These are phyloP conservation scores for Phylloscopus trochiloides DNA, from an alignment of 2,113 vertebrate genomes.

Conservation along the genomic window DNA sequence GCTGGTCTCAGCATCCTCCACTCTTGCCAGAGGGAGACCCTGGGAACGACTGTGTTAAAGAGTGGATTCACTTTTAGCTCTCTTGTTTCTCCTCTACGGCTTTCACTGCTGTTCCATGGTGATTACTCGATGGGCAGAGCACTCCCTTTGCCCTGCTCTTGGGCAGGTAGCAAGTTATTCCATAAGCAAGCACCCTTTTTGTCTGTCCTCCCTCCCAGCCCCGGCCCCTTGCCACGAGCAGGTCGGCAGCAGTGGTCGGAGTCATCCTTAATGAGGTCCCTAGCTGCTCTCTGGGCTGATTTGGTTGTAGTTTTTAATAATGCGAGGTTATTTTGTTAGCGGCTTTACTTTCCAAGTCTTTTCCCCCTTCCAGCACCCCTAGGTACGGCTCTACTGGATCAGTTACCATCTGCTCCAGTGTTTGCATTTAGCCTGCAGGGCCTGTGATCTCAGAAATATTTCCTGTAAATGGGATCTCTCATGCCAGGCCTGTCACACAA, in stretches of 20 bases:
- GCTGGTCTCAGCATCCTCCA: background rate
- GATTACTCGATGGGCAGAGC: background rate
- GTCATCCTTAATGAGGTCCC: slow-evolving; percentile 46
- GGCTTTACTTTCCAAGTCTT: slow-evolving; percentile 55
- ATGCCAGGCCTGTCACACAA: slow-evolving; percentile 73
- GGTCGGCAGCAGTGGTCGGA: background rate
- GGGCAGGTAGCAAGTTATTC: background rate
- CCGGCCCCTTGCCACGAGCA: background rate
- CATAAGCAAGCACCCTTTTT: background rate
- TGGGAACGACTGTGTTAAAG: background rate
- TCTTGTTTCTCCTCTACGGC: background rate
- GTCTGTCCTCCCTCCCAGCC: background rate
- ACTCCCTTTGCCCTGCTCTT: background rate
- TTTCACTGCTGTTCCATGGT: background rate
- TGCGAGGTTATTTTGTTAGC: slow-evolving; percentile 64
- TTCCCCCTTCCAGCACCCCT: slow-evolving; percentile 70
- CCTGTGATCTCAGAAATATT: slow-evolving; percentile 80
- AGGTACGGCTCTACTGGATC: slow-evolving; percentile 65
- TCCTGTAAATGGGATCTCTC: slow-evolving; percentile 77
- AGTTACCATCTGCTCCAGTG: slow-evolving; percentile 80
- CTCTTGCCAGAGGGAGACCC: background rate
- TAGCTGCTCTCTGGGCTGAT: slow-evolving; percentile 22
- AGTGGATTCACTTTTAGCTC: background rate
- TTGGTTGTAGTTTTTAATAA: slow-evolving; percentile 65
- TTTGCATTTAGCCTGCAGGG: slow-evolving; percentile 78